phyloP scores from a whole-genome alignment of 2,797 vertebrate species.

The Urocyon cinereoargenteus region DNA sequence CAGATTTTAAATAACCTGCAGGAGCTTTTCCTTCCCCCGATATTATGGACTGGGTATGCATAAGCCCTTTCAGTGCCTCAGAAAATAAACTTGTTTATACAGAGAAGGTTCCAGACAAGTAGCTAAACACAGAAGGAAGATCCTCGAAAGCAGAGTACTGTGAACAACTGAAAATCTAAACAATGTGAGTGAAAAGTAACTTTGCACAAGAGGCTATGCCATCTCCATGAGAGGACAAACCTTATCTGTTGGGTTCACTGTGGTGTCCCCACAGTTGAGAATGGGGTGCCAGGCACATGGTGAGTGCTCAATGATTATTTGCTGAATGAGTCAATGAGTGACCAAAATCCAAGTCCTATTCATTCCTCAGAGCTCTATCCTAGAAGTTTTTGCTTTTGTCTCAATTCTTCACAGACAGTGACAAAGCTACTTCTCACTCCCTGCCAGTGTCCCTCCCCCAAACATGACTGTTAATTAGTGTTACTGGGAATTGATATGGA shows the following conservation, averaged over 20 bases:
- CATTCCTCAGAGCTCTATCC: neutral
- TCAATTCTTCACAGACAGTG: conserved; percentile 6
- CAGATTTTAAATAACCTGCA: conserved; percentile 59
- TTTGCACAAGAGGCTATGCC: neutral
- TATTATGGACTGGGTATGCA: neutral
- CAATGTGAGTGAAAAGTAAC: neutral
- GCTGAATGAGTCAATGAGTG: neutral
- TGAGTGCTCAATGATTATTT: neutral
- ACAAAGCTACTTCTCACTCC: neutral
- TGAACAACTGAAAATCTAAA: neutral
- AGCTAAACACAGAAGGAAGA: neutral
- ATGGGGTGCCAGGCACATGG: neutral
- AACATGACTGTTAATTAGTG: neutral
- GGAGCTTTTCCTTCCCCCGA: neutral
- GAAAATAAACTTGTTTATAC: conserved; percentile 15
- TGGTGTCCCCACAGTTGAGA: neutral
- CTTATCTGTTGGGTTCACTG: neutral
- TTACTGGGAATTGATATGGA: neutral
- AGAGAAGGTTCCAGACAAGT: neutral
- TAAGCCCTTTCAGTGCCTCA: neutral
- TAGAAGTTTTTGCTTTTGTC: neutral
- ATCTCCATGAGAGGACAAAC: neutral
- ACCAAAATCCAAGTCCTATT: neutral
- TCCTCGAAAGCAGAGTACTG: neutral
- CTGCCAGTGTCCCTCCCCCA: neutral